Base-by-base conservation (phyloP, 2,797 vertebrate genomes). In the Enteromius thamalakanensis region DNA sequence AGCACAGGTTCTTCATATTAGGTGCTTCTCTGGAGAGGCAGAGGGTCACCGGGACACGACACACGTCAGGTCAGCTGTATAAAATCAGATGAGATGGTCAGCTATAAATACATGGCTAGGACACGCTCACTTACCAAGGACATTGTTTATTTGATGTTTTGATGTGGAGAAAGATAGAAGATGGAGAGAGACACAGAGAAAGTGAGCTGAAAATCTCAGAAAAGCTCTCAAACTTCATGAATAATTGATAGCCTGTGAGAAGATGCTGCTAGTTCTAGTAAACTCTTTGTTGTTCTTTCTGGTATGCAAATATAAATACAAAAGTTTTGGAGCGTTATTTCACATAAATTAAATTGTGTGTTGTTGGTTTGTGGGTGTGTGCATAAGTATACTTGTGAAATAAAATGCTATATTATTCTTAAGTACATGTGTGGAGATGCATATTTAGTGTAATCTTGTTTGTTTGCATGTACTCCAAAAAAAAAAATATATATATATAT, bases 221-320 rank as follows among this genome's bases (percentile, higher is more conserved):
- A 82, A 75, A 75, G 70, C 80, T 53, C 58, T 69, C 21, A 7
- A 65, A 75, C 45, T 51, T 23, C 21, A 23, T 82, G 26, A 82
- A 75, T 82, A 26, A 65, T 82, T 40, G 10, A 82, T 40, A 45
- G 37, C 6, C 12, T 32, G 37, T 5, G 10, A 75, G 77, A 67
- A 45, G 32, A 65, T 26, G 32, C 70, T 64, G 42, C 53, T 75
- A 65, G 32, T 49, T 82, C 34, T 40, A 74, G 80, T n/a, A 37
- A 65, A 64, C 58, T 74, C 64, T 26, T 26, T 26, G 42, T 58
- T 26, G 34, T 70, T 69, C 14, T 80, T 45, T 58, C 53, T n/a
- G 51, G 29, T 32, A n/a, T 2, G 58, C 21, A 23, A 77, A 77
- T 64, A 77, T 42, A 42, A 77, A 64, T 64, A 47, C 2, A 7